phyloP scores from a whole-genome alignment of 2,888 invertebrate genomes.

The Andrena minutula region DNA sequence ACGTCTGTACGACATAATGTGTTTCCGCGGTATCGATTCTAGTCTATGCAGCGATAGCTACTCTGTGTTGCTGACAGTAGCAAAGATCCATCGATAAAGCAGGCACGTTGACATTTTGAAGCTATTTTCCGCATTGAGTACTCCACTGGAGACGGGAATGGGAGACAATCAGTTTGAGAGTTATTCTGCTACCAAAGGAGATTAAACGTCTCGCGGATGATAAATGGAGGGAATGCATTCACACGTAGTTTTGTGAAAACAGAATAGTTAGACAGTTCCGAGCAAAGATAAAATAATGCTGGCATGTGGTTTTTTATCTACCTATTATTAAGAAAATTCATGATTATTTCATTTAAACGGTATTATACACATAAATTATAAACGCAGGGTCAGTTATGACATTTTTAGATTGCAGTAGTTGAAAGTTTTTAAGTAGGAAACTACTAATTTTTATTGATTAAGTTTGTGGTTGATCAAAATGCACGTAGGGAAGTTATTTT shows the following conservation, averaged over 20 bases:
- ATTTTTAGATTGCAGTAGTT: too few species aligned
- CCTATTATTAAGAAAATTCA: too few species aligned
- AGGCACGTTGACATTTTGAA: slow-evolving; percentile 60
- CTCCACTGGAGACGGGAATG: not conserved
- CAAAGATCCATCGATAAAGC: slow-evolving; percentile 74
- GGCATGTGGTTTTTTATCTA: too few species aligned
- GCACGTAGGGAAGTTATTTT: too few species aligned
- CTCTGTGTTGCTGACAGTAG: slow-evolving; percentile 63
- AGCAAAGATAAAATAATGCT: too few species aligned
- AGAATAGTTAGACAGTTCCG: too few species aligned
- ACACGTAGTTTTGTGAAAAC: not conserved
- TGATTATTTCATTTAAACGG: too few species aligned
- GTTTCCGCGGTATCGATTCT: slow-evolving; percentile 41
- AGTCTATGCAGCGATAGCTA: slow-evolving; percentile 9
- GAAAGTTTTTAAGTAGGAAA: too few species aligned
- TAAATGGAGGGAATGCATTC: not conserved
- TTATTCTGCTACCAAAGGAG: not conserved
- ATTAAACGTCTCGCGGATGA: slow-evolving; percentile 10
- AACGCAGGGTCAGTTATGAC: too few species aligned
- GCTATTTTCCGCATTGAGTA: slow-evolving; percentile 18
- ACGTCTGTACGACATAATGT: not conserved
- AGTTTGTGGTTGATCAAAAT: too few species aligned
- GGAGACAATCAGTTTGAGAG: slow-evolving; percentile 16
- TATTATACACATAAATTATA: too few species aligned
- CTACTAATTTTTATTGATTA: too few species aligned